Base-by-base conservation (phyloP, 2,888 invertebrate species). In the Napeogenes sylphis region DNA sequence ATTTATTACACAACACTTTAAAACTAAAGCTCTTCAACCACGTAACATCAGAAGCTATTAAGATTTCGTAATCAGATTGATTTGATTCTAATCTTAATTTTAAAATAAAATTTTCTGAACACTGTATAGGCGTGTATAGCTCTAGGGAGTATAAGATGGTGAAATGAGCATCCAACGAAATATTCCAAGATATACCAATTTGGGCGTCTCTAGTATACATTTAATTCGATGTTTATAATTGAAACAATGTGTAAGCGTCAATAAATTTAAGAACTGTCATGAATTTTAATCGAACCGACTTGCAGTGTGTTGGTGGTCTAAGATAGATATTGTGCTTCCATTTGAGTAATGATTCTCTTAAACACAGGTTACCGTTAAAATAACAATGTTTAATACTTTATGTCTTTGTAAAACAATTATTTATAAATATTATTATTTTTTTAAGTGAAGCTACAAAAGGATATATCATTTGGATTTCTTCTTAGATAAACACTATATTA, bases 141-240 rank as follows among this genome's bases (percentile, higher is more conserved):
- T 84, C 71, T 73, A 74, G 85, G 88, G 82, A 75, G 71, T 70
- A 67, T 65, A 59, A 65, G 63, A 68, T 65, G 65, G 63, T 66
- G 62, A 66, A 79, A 79, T 78, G 82, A 82, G 80, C 78, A 82
- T 71, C 66, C 75, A 86, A 85, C 83, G 78, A 84, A 85, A 84
- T 51, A 51, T 51, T 30, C 10, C 51, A 8, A 30, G 82, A 83
- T 86, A 83, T 78, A 80, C 83, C 80, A 85, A 87, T 87, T 88
- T 87, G 87, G 88, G 87, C 88, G 88, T 84, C 77, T 72, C 82
- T 77, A 75, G 71, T 78, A 79, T 79, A 78, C 76, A 79, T 84
- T 85, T 82, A 85, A 87, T 84, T 83, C 83, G 77, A 71, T 82
- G 84, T 84, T 83, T 81, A 76, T 87, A 88, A 88, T 88, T 88